phyloP scores from a whole-genome alignment of 2,113 vertebrate species.

The Plectropomus leopardus region DNA sequence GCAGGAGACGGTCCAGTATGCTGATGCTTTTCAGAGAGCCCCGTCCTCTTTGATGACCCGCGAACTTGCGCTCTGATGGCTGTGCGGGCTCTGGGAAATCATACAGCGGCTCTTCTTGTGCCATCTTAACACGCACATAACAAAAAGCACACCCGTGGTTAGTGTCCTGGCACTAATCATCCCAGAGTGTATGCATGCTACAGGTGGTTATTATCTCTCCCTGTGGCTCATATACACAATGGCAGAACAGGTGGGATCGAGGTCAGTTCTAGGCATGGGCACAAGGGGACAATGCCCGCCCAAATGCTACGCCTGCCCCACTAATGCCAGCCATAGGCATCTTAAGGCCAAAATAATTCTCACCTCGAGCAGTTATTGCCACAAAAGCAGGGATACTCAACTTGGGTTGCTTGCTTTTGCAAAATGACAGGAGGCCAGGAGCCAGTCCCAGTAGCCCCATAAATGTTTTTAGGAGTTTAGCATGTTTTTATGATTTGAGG shows the following conservation, averaged over 20 bases:
- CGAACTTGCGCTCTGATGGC: constrained; percentile 31
- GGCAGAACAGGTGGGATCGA: constrained; percentile 34
- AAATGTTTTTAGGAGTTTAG: too few species aligned
- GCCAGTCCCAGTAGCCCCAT: too few species aligned
- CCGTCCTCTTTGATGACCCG: constrained; percentile 64
- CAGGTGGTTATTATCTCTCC: constrained; percentile 41
- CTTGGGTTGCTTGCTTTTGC: too few species aligned
- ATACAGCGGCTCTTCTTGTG: constrained; percentile 86
- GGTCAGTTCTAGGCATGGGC: too few species aligned
- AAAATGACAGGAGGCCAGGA: too few species aligned
- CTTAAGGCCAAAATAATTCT: too few species aligned
- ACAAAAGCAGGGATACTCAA: too few species aligned
- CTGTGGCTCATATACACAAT: constrained; percentile 30
- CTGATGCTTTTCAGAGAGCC: constrained; percentile 86
- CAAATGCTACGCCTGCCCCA: too few species aligned
- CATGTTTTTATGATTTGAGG: too few species aligned
- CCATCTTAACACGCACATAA: constrained; percentile 75
- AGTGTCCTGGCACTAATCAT: neutral
- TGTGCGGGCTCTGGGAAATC: constrained; percentile 83
- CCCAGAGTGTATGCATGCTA: neutral
- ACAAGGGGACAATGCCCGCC: too few species aligned
- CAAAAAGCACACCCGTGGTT: constrained; percentile 1
- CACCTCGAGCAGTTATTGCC: too few species aligned
- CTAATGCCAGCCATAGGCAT: too few species aligned
- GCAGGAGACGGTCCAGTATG: constrained; percentile 90